A percentile compares a stretch with the other conserved stretches of the same genome.
Evolutionary conservation across 2,888 invertebrate species (phyloP).

Genomic region (Andricus curvator): DNA sequence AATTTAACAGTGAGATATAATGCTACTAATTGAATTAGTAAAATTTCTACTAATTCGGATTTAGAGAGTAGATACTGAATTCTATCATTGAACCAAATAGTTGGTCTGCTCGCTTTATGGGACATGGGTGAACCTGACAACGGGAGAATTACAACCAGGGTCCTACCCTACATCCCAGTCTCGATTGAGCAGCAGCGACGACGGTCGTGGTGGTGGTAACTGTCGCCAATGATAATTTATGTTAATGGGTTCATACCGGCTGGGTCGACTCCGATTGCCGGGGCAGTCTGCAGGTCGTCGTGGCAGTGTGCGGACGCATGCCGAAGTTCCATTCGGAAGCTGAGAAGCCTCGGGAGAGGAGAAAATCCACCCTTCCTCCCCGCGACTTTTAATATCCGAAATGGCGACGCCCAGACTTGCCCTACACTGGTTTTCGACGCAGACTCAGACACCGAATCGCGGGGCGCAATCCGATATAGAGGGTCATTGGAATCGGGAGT

Average conservation of each 20-base stretch:
- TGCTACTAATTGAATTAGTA: no score
- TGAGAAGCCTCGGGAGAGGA: slow-evolving; percentile 45
- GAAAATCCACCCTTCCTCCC: slow-evolving; percentile 54
- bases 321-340: slow-evolving; percentile 6
- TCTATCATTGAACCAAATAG: background rate
- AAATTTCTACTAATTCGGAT: no score
- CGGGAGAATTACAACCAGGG: slow-evolving; percentile 57
- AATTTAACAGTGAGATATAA: no score
- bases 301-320: slow-evolving; percentile 67
- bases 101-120: slow-evolving; percentile 7
- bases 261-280: slow-evolving; percentile 60
- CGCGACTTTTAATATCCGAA: slow-evolving; percentile 65
- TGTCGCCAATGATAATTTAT: slow-evolving; percentile 83
- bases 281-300: slow-evolving; percentile 74
- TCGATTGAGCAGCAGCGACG: slow-evolving; percentile 44
- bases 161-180: slow-evolving; percentile 51
- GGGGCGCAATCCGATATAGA: slow-evolving; percentile 56
- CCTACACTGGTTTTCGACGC: slow-evolving; percentile 62
- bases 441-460: slow-evolving; percentile 63
- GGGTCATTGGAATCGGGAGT: slow-evolving; percentile 53
- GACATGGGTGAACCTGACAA: slow-evolving; percentile 47
- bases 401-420: slow-evolving; percentile 76
- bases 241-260: slow-evolving; percentile 76
- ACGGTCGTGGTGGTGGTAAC: slow-evolving; percentile 73
- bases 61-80: background rate